Base-by-base conservation (phyloP, 2,888 invertebrate species). In the Hyppa rectilinea region DNA sequence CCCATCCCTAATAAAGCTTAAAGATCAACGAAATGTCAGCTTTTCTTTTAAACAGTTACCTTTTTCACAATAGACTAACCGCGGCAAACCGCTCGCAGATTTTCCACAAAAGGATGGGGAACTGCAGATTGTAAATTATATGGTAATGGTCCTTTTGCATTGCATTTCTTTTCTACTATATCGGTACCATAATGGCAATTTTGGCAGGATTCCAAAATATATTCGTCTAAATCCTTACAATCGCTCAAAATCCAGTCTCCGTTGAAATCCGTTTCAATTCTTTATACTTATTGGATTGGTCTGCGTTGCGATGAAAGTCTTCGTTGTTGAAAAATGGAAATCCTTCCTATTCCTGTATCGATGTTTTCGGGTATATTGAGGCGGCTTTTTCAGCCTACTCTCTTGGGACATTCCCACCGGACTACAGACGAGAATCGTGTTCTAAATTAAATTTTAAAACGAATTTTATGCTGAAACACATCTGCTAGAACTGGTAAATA, bases 291-390 rank as follows among this genome's bases (percentile, higher is more conserved):
- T 29, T 29, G 40, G 20, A 29, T 26, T 40, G 34, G 45, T 65
- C 14, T n/a, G 59, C 59, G 50, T 77, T 75, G 45, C 63, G 52
- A 53, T 5, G 23, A 52, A 52, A 12, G 52, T 43, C 17, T 23
- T 34, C 23, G 31, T n/a, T 50, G 63, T 38, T 23, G 17, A 50
- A 45, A 73, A 56, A 50, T 26, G 23, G 9, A 55, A 55, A 56
- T 55, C 20, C 6, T 40, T 34, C 7, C 34, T 23, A 26, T 69
- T 65, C 20, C 23, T 29, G 17, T 40, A 66, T 43, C 65, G 43
- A 72, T 76, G 78, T 75, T 79, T 78, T 81, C 78, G 74, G 72
- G 82, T 69, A 70, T 56, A 71, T 59, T 56, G 60, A 68, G 65
- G 81, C 68, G 70, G 68, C 70, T 79, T 74, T 65, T 65, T 36